A percentile compares a stretch with the other conserved stretches of the same genome.
Evolutionary conservation across 1,140 invertebrate species (phyloP).

Genomic region (Brachionus rotundiformis): DNA sequence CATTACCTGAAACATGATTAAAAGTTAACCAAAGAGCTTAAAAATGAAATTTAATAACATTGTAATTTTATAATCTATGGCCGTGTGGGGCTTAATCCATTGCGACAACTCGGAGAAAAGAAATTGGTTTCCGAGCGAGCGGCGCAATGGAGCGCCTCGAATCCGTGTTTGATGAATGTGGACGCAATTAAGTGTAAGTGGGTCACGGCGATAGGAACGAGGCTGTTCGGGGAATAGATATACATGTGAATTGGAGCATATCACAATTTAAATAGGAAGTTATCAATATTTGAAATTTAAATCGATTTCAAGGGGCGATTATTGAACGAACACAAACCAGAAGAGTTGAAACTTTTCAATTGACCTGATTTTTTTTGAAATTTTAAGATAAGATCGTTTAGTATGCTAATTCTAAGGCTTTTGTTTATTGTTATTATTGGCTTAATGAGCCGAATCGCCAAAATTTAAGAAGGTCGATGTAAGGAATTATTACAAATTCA

Average conservation of each 20-base stretch:
- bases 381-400: conserved; percentile 44
- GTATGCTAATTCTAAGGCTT: conserved; percentile 19
- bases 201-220: background rate
- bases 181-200: background rate
- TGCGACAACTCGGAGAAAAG: background rate
- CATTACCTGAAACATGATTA: conserved; percentile 44
- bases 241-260: conserved; percentile 3
- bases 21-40: conserved; percentile 32
- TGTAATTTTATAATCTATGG: background rate
- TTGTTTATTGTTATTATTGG: conserved; percentile 47
- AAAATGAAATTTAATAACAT: conserved; percentile 10
- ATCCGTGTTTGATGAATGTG: background rate
- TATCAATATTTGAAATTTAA: conserved; percentile 25
- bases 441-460: conserved; percentile 45
- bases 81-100: background rate
- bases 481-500: background rate
- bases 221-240: background rate
- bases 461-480: conserved; percentile 18
- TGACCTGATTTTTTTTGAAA: conserved; percentile 45
- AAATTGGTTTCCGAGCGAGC: background rate
- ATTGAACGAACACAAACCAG: conserved; percentile 34
- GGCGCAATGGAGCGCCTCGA: background rate
- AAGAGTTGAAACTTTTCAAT: conserved; percentile 35
- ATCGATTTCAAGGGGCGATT: conserved; percentile 34
- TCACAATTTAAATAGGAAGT: conserved; percentile 32